Percentiles rank a stretch among this genome's conserved stretches.
Conservation (phyloP, 2,113 vertebrate genomes). For the Dascyllus trimaculatus region DNA sequence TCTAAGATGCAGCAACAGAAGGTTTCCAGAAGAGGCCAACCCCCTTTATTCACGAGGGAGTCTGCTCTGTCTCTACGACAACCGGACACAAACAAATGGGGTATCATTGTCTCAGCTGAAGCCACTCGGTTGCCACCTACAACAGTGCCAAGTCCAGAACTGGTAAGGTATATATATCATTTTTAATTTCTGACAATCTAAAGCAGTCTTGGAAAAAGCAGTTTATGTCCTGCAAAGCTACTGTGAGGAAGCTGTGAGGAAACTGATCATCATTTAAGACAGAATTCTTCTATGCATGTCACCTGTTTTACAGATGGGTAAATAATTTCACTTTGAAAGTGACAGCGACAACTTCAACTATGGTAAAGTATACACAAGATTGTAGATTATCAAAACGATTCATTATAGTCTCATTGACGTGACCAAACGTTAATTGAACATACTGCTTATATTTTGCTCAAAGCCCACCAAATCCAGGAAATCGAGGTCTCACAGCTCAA, state of each 20-base stretch:
- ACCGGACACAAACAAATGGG: slow-evolving; percentile 65
- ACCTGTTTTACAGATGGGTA: slow-evolving; percentile 42
- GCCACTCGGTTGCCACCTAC: slow-evolving; percentile 35
- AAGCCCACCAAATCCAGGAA: slow-evolving; percentile 85
- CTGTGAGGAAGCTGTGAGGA: no score
- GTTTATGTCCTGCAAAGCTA: no score
- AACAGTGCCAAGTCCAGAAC: slow-evolving; percentile 47
- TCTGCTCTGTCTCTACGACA: slow-evolving; percentile 53
- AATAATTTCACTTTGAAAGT: slow-evolving; percentile 2
- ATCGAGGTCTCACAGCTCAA: slow-evolving; percentile 71
- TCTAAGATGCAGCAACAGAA: slow-evolving; percentile 9
- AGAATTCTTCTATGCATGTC: background rate
- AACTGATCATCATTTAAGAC: no score
- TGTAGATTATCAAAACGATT: background rate
- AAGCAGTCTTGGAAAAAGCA: no score
- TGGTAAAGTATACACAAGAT: slow-evolving; percentile 40
- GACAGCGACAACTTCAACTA: background rate
- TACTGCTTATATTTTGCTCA: slow-evolving; percentile 5
- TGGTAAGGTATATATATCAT: slow-evolving; percentile 52
- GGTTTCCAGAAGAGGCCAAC: slow-evolving; percentile 1
- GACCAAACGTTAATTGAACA: background rate
- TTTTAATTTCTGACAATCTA: background rate
- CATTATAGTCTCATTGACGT: background rate
- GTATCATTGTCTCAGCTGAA: slow-evolving; percentile 31
- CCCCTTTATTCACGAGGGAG: slow-evolving; percentile 29